Base-by-base conservation (phyloP, 1,140 invertebrate species). In the Centruroides vittatus region DNA sequence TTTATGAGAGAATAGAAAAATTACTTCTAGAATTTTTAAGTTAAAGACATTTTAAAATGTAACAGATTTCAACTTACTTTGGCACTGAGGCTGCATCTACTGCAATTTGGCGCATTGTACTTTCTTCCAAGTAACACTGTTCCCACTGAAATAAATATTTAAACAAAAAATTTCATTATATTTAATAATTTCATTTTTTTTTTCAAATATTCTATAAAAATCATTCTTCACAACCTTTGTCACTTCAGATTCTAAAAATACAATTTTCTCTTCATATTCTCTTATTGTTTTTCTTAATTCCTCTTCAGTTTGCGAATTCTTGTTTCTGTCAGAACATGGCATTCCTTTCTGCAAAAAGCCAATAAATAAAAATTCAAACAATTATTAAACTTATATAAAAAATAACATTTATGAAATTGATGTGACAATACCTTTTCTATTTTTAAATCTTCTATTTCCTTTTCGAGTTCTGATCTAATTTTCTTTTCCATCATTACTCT, bases 51-150 rank as follows among this genome's bases (percentile, higher is more conserved):
- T 23, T 23, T 23, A 23, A 23, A 23, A 23, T 23, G 0, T 23
- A 23, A 23, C 23, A 2, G 23, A 23, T 23, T 41, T 41, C 5
- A 41, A 41, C 77, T 75, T 72, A 88, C 85, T 89, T 89, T 64
- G 86, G 86, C 73, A 88, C 83, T 71, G 86, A 86, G 51, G 86
- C 87, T 58, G 86, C 86, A 71, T 88, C 86, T 52, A 89, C 86
- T 35, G 86, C 87, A 50, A 87, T 84, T 74, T 91, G 88, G 52
- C 87, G 75, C 59, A 89, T 73, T 47, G 88, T 86, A 65, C 83
- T 86, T 73, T 92, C 88, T 73, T 91, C 88, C 7, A 92, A 74
- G 74, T 88, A 91, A 54, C 86, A 80, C 75, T 91, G 88, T 73
- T 92, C 88, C 86, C 88, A 89, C 74, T 70, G 47, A 60, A 66